A percentile compares a stretch with the other conserved stretches of the same genome.
Evolutionary conservation across 2,797 vertebrate genomes (phyloP).

Genomic region (Falco naumanni): DNA sequence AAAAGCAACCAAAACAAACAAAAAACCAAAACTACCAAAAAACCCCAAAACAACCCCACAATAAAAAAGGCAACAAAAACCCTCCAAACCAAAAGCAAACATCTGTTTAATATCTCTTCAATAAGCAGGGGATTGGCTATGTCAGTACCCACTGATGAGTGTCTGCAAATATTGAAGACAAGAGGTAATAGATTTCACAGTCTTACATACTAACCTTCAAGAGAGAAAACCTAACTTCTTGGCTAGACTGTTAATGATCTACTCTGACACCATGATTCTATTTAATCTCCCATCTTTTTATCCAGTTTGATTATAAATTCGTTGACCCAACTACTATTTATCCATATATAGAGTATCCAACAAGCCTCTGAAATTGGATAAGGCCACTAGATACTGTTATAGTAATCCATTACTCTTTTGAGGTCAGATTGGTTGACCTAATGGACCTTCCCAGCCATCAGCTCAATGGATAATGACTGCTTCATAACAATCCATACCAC

Average conservation of each 20-base stretch:
- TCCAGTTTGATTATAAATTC: background rate
- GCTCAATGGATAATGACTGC: background rate
- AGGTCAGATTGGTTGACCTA: background rate
- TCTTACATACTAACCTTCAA: background rate
- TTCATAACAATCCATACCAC: background rate
- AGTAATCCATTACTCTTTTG: background rate
- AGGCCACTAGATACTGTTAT: background rate
- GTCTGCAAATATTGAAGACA: background rate
- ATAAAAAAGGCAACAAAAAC: background rate
- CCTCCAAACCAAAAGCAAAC: accelerated
- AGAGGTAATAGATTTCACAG: background rate
- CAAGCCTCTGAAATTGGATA: background rate
- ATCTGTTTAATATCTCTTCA: background rate
- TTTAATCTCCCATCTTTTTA: background rate
- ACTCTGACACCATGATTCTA: background rate
- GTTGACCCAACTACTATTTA: background rate
- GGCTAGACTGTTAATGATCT: background rate
- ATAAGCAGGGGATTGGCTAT: background rate
- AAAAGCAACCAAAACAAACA: background rate
- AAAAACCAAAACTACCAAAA: accelerated
- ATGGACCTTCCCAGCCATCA: background rate
- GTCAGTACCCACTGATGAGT: background rate
- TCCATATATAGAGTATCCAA: background rate
- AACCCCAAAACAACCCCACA: too few species aligned
- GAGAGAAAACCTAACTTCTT: background rate